phyloP scores from a whole-genome alignment of 2,888 invertebrate species.

The Macroteleia sp. region DNA sequence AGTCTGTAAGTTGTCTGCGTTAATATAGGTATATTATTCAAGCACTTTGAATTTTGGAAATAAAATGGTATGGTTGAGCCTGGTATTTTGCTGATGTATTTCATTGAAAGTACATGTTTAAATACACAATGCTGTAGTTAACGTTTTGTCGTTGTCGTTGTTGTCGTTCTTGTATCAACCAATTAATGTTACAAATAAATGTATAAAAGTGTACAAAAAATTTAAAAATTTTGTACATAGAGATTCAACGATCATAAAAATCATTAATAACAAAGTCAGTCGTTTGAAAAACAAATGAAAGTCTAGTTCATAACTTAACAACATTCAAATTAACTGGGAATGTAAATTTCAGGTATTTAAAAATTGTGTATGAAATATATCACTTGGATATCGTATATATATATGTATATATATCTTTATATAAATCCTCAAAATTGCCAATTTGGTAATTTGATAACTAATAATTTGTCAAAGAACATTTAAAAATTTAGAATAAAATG shows the following conservation, averaged over 20 bases:
- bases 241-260: conserved; percentile 63
- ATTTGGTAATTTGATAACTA: conserved; percentile 8
- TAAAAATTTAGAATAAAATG: conserved; percentile 6
- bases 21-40: conserved; percentile 23
- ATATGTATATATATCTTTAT: not conserved
- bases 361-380: conserved; percentile 1
- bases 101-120: conserved; percentile 11
- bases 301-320: conserved; percentile 37
- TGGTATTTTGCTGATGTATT: conserved; percentile 31
- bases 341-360: conserved; percentile 40
- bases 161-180: not conserved
- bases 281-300: conserved; percentile 34
- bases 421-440: not conserved
- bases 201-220: conserved; percentile 44
- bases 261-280: conserved; percentile 51
- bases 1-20: conserved; percentile 37
- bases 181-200: conserved; percentile 21
- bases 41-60: conserved; percentile 39
- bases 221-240: conserved; percentile 59
- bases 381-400: no score
- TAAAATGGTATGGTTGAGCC: conserved; percentile 23
- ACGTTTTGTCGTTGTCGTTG: not conserved
- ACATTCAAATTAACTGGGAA: conserved; percentile 55
- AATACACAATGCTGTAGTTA: conserved; percentile 17
- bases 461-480: not conserved